These are phyloP conservation scores for Iguana delicatissima DNA, from an alignment of 2,797 vertebrate genomes.

Conservation along the genomic window DNA sequence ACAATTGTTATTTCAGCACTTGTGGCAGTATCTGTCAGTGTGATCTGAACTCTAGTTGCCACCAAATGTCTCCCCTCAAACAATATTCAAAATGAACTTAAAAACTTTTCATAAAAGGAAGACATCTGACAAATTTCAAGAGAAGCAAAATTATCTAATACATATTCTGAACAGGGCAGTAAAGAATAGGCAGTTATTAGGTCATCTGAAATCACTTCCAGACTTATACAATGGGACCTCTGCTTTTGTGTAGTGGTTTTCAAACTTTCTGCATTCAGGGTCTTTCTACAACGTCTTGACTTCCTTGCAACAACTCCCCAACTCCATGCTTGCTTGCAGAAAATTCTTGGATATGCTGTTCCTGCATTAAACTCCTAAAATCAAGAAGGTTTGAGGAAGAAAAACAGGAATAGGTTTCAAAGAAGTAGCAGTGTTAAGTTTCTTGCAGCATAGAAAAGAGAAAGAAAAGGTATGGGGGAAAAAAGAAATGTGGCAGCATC, in stretches of 20 bases:
- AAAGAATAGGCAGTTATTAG: not conserved
- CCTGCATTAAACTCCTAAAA: not conserved
- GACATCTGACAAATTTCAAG: not conserved
- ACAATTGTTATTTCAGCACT: not conserved
- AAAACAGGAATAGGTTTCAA: no score
- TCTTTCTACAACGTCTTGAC: not conserved
- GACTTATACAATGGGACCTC: not conserved
- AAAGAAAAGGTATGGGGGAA: no score
- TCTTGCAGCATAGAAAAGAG: no score
- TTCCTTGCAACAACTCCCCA: not conserved
- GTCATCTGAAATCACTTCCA: not conserved
- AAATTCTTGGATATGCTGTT: not conserved
- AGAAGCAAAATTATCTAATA: not conserved
- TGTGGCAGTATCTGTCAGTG: not conserved
- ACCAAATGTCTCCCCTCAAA: no score
- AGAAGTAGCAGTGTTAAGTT: no score
- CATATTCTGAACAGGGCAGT: not conserved
- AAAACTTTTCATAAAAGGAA: not conserved
- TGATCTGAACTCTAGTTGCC: not conserved
- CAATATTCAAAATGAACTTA: not conserved
- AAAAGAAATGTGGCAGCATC: no score
- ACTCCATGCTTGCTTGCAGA: not conserved
- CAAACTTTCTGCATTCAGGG: not conserved
- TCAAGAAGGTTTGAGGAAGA: not conserved
- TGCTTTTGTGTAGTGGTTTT: not conserved